These are phyloP conservation scores for Montipora capricornis DNA, from an alignment of 64 coral and sea anemone species.

Conservation along the genomic window DNA sequence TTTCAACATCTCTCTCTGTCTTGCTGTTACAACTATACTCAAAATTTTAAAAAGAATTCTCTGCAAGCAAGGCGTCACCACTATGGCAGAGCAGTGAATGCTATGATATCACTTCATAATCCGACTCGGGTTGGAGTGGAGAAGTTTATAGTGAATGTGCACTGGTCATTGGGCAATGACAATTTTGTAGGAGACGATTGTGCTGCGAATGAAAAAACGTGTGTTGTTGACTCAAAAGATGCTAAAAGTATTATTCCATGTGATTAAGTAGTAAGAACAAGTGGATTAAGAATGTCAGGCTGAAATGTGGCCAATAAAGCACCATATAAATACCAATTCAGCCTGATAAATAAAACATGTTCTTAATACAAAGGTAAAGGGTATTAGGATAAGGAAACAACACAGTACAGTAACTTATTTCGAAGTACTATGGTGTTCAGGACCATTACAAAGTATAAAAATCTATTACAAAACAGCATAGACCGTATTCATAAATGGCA, in stretches of 20 bases:
- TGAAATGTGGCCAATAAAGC: no score
- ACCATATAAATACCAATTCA: no score
- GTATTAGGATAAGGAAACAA: no score
- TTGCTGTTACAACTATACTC: conserved; percentile 63
- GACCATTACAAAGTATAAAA: no score
- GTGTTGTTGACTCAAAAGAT: conserved; percentile 62
- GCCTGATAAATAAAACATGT: no score
- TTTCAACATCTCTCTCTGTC: conserved; percentile 51
- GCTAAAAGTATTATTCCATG: not conserved
- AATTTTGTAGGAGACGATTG: conserved; percentile 48
- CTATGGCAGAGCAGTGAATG: conserved; percentile 50
- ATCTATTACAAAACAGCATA: no score
- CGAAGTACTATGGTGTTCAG: no score
- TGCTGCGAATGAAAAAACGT: conserved; percentile 24
- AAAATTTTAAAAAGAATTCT: conserved; percentile 67
- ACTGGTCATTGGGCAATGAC: conserved; percentile 45
- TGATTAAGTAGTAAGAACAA: no score
- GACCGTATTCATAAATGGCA: no score
- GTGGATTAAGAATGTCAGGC: no score
- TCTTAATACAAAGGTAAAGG: no score
- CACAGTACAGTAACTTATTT: no score
- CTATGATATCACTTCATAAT: conserved; percentile 39
- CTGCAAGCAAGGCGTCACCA: conserved; percentile 60
- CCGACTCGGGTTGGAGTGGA: conserved; percentile 30
- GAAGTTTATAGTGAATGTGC: conserved; percentile 46